phyloP scores from a whole-genome alignment of 2,113 vertebrate genomes.

The Saguinus midas region DNA sequence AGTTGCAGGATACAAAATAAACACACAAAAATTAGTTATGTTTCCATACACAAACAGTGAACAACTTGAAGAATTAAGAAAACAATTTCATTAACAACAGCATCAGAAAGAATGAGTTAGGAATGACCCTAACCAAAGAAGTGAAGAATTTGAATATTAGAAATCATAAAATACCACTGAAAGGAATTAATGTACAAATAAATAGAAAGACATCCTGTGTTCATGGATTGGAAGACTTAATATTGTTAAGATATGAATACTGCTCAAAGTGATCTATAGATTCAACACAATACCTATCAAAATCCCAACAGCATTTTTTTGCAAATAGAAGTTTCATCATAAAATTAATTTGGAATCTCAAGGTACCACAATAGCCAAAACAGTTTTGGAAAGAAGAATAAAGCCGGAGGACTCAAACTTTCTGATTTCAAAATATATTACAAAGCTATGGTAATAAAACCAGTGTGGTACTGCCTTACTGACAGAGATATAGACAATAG shows the following conservation, averaged over 20 bases:
- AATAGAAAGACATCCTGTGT: too few relatives aligned
- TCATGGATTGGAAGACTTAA: too few relatives aligned
- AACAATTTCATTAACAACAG: background rate
- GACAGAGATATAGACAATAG: background rate
- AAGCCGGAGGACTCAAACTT: background rate
- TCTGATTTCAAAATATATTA: background rate
- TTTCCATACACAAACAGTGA: too few relatives aligned
- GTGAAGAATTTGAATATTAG: background rate
- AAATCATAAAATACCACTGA: background rate
- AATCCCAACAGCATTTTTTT: background rate
- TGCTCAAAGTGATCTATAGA: too few relatives aligned
- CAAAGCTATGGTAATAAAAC: background rate
- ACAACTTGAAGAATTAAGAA: background rate
- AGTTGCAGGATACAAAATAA: too few relatives aligned
- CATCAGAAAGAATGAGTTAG: background rate
- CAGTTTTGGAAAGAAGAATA: background rate
- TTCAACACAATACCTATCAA: background rate
- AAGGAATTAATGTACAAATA: background rate
- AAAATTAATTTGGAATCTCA: background rate
- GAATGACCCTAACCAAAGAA: background rate
- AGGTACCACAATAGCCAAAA: too few relatives aligned
- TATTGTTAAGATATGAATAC: too few relatives aligned
- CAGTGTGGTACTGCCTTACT: background rate
- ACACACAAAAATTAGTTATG: too few relatives aligned
- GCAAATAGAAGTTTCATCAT: background rate